Evolutionary conservation across 2,888 invertebrate genomes (phyloP), one percentile per base, ranked within the genome.

Genomic region (Plutella xylostella): DNA sequence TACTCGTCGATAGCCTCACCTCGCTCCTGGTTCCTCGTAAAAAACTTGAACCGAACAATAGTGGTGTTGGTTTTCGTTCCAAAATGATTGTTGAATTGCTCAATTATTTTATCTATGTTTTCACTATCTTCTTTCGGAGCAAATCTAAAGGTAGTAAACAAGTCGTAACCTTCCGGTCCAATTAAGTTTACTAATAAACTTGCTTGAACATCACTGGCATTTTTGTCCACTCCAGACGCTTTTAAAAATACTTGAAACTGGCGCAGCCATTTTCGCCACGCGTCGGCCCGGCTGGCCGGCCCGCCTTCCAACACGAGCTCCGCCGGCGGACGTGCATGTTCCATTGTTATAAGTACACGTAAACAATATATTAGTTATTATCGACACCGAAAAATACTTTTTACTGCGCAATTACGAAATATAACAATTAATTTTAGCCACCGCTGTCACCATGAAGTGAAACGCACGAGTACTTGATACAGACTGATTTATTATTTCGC

Each of bases 201-300:
- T n/a, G n/a, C n/a, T n/a, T n/a, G n/a, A n/a, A n/a, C n/a, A 17
- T 48, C 50, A 3, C 39, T 42, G 34, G 51, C 28, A 41, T 54
- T 48, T 20, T 50, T 51, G 48, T 45, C 48, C 41, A 52, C 52
- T 48, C 52, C 48, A 9, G 52, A 50, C 0, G 52, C 52, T 19
- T 52, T 53, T n/a, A 53, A 11, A 39, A 48, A 48, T 20, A 48
- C 39, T 18, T 25, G 2, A 21, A 45, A 48, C 25, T 48, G 45
- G 14, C 31, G 18, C 11, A 31, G 19, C 43, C 48, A 48, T 33
- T 43, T 43, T 7, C 45, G 42, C 48, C 48, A 48, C 31, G 43
- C 28, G n/a, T 47, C 44, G 9, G 47, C 47, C 3, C 47, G 47
- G n/a, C 21, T 22, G 4, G 22, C 34, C 25, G 47, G 46, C 2